Percentiles rank a stretch among this genome's conserved stretches.
These are phyloP conservation scores for Drymodes brunneopygia DNA, from an alignment of 2,113 vertebrate genomes.

Conservation along the genomic window DNA sequence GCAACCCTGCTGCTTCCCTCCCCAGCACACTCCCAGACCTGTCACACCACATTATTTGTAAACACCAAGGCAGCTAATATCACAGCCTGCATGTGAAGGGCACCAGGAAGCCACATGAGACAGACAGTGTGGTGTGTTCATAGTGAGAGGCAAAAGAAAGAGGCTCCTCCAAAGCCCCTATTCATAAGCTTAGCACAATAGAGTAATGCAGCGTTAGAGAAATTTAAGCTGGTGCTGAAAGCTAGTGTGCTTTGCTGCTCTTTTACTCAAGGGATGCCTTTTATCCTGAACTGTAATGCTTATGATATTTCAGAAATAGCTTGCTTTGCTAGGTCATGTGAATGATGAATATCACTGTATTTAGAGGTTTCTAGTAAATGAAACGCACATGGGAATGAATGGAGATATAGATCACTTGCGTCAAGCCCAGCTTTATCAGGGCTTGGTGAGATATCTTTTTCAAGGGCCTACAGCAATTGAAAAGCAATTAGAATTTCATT, in stretches of 20 bases:
- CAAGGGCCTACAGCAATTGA: slow-evolving; percentile 4
- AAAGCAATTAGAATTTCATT: slow-evolving; percentile 27
- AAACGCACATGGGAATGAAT: neutral
- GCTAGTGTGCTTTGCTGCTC: slow-evolving; percentile 3
- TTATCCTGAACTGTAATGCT: neutral
- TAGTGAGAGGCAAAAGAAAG: neutral
- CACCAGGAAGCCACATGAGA: neutral
- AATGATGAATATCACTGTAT: slow-evolving; percentile 9
- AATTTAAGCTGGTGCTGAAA: slow-evolving; percentile 5
- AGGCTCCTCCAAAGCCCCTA: neutral
- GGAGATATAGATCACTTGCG: slow-evolving; percentile 20
- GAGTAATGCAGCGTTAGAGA: neutral
- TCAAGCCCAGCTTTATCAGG: neutral
- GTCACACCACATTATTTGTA: neutral
- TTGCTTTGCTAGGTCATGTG: slow-evolving; percentile 17
- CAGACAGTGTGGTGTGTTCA: neutral
- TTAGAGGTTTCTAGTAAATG: slow-evolving; percentile 22
- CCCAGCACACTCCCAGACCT: neutral
- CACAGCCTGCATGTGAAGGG: neutral
- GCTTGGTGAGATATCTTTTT: slow-evolving; percentile 3
- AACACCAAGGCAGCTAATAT: neutral
- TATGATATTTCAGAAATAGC: slow-evolving; percentile 15
- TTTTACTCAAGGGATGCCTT: slow-evolving; percentile 26
- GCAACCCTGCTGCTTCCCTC: neutral
- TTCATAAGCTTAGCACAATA: slow-evolving; percentile 5